These are phyloP conservation scores for Pomatorhinus ruficollis DNA, from an alignment of 2,113 vertebrate genomes.

Conservation along the genomic window DNA sequence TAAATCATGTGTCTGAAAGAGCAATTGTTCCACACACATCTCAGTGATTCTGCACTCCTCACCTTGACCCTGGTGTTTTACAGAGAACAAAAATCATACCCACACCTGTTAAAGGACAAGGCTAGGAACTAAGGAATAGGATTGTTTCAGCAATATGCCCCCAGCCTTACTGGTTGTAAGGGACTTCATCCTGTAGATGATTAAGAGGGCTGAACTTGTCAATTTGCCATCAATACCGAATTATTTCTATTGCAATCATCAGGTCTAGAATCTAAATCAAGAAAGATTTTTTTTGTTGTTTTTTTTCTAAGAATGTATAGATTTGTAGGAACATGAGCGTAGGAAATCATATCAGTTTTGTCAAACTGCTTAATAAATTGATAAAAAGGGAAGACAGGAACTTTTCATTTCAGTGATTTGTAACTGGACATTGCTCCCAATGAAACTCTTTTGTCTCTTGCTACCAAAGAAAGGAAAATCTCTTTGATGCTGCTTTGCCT, in stretches of 20 bases:
- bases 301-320: not conserved
- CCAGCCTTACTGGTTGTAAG: not conserved
- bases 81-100: not conserved
- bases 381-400: not conserved
- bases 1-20: slow-evolving; percentile 65
- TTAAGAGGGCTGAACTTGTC: not conserved
- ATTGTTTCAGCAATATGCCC: not conserved
- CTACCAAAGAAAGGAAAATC: not conserved
- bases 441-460: not conserved
- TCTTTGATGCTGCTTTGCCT: not conserved
- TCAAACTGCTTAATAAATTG: not conserved
- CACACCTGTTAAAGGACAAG: slow-evolving; percentile 16
- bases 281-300: not conserved
- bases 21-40: slow-evolving; percentile 24
- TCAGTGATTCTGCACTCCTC: slow-evolving; percentile 2
- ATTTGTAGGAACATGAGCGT: not conserved
- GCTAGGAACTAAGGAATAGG: not conserved
- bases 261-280: not conserved
- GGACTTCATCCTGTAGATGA: not conserved
- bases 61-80: slow-evolving; percentile 40
- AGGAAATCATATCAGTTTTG: not conserved
- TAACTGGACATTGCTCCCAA: not conserved
- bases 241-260: not conserved
- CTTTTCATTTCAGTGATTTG: not conserved
- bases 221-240: not conserved